Conservation (phyloP, 2,113 vertebrate species). For the Erinaceus europaeus region DNA sequence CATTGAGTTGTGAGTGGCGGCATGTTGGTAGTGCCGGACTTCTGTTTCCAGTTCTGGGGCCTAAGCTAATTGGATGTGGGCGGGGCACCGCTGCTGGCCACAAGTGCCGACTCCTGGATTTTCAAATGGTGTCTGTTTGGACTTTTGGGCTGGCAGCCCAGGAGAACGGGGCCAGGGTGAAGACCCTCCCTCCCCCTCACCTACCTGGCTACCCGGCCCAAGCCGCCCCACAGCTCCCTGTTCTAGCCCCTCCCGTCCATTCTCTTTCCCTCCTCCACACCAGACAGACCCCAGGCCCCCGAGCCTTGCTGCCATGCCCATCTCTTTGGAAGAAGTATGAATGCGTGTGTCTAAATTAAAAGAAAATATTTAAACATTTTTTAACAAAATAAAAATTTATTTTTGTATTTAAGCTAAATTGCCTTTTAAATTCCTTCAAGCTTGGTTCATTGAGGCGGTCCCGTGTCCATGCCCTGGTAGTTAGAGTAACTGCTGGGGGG, state of each 20-base stretch:
- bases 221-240: background rate
- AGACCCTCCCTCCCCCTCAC: background rate
- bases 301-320: constrained; percentile 70
- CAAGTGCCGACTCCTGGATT: constrained; percentile 60
- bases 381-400: constrained; percentile 87
- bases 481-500: constrained; percentile 37
- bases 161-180: background rate
- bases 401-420: constrained; percentile 92
- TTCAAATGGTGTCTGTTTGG: constrained; percentile 25
- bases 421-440: constrained; percentile 91
- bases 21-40: constrained; percentile 89
- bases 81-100: constrained; percentile 75
- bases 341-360: constrained; percentile 84
- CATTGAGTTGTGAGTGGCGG: constrained; percentile 84
- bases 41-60: constrained; percentile 78
- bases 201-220: background rate
- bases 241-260: background rate
- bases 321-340: constrained; percentile 81
- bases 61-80: constrained; percentile 77
- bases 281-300: constrained; percentile 24
- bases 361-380: constrained; percentile 85
- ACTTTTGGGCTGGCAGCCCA: constrained; percentile 73
- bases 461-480: constrained; percentile 44
- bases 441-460: constrained; percentile 86
- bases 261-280: background rate